Evolutionary conservation across 1,140 invertebrate genomes (phyloP).

Genomic region (Akabosia matsudoensis): DNA sequence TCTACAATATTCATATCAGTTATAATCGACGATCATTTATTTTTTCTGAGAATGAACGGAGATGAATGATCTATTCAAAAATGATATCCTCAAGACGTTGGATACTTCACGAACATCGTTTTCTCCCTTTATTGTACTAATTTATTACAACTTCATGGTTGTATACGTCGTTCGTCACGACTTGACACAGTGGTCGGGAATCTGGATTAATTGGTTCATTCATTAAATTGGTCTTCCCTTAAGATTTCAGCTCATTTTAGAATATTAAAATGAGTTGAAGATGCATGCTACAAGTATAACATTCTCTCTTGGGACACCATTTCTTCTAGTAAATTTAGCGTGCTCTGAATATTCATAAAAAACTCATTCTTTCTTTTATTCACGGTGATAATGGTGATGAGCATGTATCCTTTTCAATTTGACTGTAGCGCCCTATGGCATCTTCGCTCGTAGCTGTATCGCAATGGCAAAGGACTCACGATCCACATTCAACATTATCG

Average conservation of each 20-base stretch:
- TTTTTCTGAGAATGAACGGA: too few relatives aligned
- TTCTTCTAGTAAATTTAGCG: not conserved
- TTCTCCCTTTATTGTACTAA: not conserved
- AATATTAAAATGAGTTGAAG: too few relatives aligned
- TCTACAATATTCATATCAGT: too few relatives aligned
- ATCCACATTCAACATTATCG: slow-evolving; percentile 92
- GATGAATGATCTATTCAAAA: slow-evolving; percentile 10
- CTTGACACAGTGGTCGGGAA: slow-evolving; percentile 19
- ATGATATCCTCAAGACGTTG: not conserved
- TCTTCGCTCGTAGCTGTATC: slow-evolving; percentile 90
- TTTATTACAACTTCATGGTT: slow-evolving; percentile 1
- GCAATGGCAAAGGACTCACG: slow-evolving; percentile 95
- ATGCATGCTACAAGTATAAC: not conserved
- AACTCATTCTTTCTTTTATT: too few relatives aligned
- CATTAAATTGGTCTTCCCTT: not conserved
- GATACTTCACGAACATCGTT: not conserved
- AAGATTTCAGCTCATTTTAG: not conserved
- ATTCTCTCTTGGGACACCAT: too few relatives aligned
- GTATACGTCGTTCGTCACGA: not conserved
- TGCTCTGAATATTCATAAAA: slow-evolving; percentile 10
- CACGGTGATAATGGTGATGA: slow-evolving; percentile 15
- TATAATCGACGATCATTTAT: too few relatives aligned
- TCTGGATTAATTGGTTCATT: slow-evolving; percentile 15
- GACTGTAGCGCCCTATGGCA: slow-evolving; percentile 82
- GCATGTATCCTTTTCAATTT: slow-evolving; percentile 44